Evolutionary conservation across 2,113 vertebrate species (phyloP).

Genomic region (Symphodus melops): DNA sequence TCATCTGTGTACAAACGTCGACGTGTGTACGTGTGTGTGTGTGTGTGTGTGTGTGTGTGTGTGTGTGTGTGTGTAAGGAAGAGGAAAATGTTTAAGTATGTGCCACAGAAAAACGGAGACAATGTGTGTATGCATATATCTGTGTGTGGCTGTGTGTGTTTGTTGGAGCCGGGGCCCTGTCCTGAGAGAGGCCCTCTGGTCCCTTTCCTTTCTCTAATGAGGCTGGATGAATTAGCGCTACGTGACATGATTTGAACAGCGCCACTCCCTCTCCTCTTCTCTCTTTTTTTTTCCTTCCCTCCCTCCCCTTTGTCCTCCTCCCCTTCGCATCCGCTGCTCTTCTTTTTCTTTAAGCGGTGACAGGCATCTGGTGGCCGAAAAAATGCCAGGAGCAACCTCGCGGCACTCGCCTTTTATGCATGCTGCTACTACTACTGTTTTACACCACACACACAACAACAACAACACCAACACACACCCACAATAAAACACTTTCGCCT

Average conservation of each 20-base stretch:
- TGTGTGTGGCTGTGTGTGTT: constrained; percentile 34
- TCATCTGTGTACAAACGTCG: constrained; percentile 69
- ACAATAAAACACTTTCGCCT: constrained; percentile 66
- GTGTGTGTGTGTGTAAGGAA: not conserved
- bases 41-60: constrained; percentile 27
- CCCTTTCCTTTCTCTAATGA: constrained; percentile 98
- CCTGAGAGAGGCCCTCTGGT: constrained; percentile 80
- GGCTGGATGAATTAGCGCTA: constrained; percentile 99
- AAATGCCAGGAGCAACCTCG: constrained; percentile 79
- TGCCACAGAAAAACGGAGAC: constrained; percentile 59
- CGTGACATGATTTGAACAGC: constrained; percentile 97
- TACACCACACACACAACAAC: constrained; percentile 50
- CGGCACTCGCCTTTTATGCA: constrained; percentile 73
- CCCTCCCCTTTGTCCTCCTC: constrained; percentile 61
- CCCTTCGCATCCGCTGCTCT: constrained; percentile 61
- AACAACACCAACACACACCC: constrained; percentile 55
- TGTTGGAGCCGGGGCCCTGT: constrained; percentile 63
- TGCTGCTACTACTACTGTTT: constrained; percentile 52
- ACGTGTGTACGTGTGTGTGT: constrained; percentile 41
- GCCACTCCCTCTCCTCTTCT: constrained; percentile 75
- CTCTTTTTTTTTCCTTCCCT: constrained; percentile 3
- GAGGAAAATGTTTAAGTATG: constrained; percentile 67
- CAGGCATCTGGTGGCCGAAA: constrained; percentile 89
- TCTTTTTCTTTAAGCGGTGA: constrained; percentile 82
- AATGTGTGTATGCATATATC: constrained; percentile 64